Evolutionary conservation across 2,797 vertebrate genomes (phyloP), one percentile per base, ranked within the genome.

Genomic region (Fistularia commersonii): DNA sequence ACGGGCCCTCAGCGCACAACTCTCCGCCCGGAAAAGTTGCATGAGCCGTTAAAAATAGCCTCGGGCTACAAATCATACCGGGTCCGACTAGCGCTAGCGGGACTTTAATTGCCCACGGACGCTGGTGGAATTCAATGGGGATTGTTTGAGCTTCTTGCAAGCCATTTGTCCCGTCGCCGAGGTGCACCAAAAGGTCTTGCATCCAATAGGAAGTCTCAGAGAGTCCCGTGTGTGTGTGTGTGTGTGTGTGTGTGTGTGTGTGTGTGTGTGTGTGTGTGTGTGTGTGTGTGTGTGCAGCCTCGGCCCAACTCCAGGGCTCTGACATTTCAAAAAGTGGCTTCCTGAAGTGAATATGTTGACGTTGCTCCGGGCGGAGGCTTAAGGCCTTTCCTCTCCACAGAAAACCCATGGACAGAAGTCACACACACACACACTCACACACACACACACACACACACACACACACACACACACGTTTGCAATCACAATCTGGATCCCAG

Each of bases 401-500:
- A 79, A 39, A 66, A 61, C 54, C 8, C 34, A 45, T 59, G 71
- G 68, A 64, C 44, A 6, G 11, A 61, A 69, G 66, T 77, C 40
- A 35, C 36, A 41, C 32, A 32, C 39, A 42, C 12, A 51, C 31
- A 58, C 31, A 59, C 8, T 35, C 12, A 43, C 15, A 8, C 35
- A 11, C 8, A 11, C 40, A 10, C 11, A 12, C 45, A 47, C 33
- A 38, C 13, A 44, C 7, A 11, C 33, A 11, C 5, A 13, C 31
- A 32, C n/a, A 33, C 46, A 37, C 40, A 45, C 48, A 36, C 12
- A 43, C 32, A 41, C 48, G 36, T 37, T 38, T 48, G 57, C 38
- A 44, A 64, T 45, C 54, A 43, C 40, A 75, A 77, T 84, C 83
- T 85, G 81, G 68, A 66, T 86, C 61, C 79, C 87, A 89, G 84